phyloP scores from a whole-genome alignment of 53 echinoderm and acorn worm species.

The Temnopleurus reevesii region DNA sequence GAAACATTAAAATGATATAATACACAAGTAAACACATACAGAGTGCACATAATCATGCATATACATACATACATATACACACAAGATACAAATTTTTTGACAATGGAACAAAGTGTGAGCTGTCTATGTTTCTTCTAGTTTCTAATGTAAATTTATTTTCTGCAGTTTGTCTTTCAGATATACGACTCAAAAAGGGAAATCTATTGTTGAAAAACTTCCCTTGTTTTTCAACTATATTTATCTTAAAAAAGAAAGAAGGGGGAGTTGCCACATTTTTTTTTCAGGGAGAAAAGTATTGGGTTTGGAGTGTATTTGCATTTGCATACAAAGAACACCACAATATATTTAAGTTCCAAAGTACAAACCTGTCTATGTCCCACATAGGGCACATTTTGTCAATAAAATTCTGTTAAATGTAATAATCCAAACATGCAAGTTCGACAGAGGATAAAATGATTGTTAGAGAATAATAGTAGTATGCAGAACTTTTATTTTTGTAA shows the following conservation, averaged over 20 bases:
- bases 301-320: neutral
- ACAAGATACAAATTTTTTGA: too few species aligned
- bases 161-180: neutral
- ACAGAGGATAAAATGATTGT: too few species aligned
- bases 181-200: too few species aligned
- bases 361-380: neutral
- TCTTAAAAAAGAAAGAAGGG: neutral
- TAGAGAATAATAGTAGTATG: too few species aligned
- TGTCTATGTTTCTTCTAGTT: neutral
- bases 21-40: too few species aligned
- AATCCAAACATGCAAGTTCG: too few species aligned
- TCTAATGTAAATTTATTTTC: neutral
- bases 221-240: neutral
- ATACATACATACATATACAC: too few species aligned
- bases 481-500: too few species aligned
- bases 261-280: neutral
- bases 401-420: too few species aligned
- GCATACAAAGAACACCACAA: neutral
- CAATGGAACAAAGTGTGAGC: neutral
- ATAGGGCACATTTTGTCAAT: too few species aligned
- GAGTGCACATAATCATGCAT: too few species aligned
- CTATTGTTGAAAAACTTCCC: neutral
- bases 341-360: neutral
- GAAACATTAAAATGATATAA: too few species aligned
- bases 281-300: neutral